These are phyloP conservation scores for Tragelaphus scriptus DNA, from an alignment of 2,113 vertebrate genomes.

Conservation along the genomic window DNA sequence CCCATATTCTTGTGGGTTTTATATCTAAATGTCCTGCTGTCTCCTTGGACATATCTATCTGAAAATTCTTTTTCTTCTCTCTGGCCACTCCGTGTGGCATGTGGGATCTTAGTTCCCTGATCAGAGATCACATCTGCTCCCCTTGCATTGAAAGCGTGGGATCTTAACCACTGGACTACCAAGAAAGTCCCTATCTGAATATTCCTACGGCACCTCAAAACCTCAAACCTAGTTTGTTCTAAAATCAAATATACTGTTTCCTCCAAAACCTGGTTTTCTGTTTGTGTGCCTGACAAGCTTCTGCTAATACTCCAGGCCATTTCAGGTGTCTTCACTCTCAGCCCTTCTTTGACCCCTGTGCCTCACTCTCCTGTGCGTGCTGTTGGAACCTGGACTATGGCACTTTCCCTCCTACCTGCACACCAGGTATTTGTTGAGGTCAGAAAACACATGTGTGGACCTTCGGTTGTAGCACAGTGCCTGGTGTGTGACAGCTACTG, in stretches of 20 bases:
- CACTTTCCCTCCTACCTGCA: neutral
- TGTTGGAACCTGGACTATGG: accelerated
- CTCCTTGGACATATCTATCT: neutral
- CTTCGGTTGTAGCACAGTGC: neutral
- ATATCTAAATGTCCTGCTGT: neutral
- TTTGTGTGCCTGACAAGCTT: neutral
- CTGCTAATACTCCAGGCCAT: neutral
- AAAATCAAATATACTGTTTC: neutral
- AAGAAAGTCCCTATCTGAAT: neutral
- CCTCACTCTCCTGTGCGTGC: neutral
- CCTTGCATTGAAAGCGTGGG: neutral
- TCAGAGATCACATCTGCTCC: neutral
- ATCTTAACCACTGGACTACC: neutral
- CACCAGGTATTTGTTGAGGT: neutral
- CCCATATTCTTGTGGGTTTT: too few species aligned
- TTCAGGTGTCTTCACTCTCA: neutral
- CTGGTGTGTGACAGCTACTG: neutral
- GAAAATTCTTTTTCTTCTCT: neutral
- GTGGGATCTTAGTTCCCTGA: neutral
- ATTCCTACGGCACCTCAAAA: neutral
- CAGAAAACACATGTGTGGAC: neutral
- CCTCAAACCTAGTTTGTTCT: neutral
- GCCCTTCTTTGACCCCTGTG: neutral
- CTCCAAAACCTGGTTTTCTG: neutral
- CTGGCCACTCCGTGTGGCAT: neutral